A percentile compares a stretch with the other conserved stretches of the same genome.
phyloP scores from a whole-genome alignment of 2,888 invertebrate genomes.

The Mantis religiosa region DNA sequence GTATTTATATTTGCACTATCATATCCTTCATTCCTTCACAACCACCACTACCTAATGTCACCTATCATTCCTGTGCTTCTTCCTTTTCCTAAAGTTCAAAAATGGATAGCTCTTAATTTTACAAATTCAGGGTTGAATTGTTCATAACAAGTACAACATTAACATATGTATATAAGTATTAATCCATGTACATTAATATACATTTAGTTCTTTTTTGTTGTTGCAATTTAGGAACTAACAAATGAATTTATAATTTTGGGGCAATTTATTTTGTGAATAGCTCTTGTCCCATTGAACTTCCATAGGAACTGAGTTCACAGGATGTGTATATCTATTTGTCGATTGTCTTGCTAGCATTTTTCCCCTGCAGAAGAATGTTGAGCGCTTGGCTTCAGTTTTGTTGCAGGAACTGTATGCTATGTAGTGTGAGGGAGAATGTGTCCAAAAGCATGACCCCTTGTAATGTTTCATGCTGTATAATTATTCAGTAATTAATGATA shows the following conservation, averaged over 20 bases:
- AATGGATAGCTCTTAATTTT: neutral
- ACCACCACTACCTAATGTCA: too few relatives aligned
- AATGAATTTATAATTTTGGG: neutral
- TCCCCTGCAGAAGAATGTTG: slow-evolving; percentile 17
- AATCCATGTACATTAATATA: neutral
- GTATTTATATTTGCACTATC: too few relatives aligned
- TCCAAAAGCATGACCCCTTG: slow-evolving; percentile 3
- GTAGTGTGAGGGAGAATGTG: slow-evolving; percentile 18
- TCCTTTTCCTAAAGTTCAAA: neutral
- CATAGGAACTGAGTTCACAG: neutral
- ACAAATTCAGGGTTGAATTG: neutral
- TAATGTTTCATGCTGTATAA: neutral
- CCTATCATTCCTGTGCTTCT: neutral
- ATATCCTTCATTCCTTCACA: too few relatives aligned
- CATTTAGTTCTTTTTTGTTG: neutral
- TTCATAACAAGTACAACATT: too few relatives aligned
- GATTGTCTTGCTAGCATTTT: slow-evolving; percentile 12
- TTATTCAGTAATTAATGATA: neutral
- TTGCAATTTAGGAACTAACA: neutral
- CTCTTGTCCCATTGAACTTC: neutral
- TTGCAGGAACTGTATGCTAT: slow-evolving; percentile 10
- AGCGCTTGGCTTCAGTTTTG: slow-evolving; percentile 16
- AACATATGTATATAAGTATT: neutral
- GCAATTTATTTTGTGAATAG: neutral
- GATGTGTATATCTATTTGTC: slow-evolving; percentile 11